Evolutionary conservation across 2,113 vertebrate genomes (phyloP).

Genomic region (Callorhinus ursinus): DNA sequence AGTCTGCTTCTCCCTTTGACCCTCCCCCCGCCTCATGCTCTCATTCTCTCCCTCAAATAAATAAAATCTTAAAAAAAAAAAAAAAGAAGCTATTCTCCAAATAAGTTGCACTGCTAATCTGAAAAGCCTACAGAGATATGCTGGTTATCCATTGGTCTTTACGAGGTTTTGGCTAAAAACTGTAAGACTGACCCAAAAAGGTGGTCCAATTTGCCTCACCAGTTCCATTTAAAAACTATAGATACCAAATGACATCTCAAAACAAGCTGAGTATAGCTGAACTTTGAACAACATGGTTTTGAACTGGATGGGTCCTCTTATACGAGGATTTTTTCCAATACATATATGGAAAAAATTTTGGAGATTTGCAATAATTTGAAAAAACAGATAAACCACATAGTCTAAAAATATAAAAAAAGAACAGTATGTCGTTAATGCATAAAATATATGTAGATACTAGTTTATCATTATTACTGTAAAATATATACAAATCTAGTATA

Average conservation of each 20-base stretch:
- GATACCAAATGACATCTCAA: background rate
- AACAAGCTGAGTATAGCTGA: background rate
- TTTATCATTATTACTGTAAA: background rate
- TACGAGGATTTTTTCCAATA: background rate
- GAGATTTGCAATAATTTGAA: background rate
- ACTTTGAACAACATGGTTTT: background rate
- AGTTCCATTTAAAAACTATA: slow-evolving; percentile 31
- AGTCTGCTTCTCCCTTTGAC: no score
- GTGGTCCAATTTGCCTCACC: background rate
- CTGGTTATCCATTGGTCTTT: background rate
- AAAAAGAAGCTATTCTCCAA: background rate
- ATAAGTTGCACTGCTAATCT: background rate
- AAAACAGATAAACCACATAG: background rate
- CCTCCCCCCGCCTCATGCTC: no score
- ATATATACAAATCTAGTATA: background rate
- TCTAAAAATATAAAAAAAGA: background rate
- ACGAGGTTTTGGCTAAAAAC: background rate
- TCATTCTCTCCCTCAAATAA: no score
- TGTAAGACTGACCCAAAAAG: background rate
- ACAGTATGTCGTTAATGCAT: background rate
- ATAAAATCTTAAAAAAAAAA: no score
- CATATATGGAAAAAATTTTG: background rate
- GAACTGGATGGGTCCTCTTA: background rate
- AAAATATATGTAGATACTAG: background rate
- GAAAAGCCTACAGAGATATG: background rate